phyloP scores from a whole-genome alignment of 37 sponge, comb jelly and placozoan genomes.

The Haliclona indistincta region DNA sequence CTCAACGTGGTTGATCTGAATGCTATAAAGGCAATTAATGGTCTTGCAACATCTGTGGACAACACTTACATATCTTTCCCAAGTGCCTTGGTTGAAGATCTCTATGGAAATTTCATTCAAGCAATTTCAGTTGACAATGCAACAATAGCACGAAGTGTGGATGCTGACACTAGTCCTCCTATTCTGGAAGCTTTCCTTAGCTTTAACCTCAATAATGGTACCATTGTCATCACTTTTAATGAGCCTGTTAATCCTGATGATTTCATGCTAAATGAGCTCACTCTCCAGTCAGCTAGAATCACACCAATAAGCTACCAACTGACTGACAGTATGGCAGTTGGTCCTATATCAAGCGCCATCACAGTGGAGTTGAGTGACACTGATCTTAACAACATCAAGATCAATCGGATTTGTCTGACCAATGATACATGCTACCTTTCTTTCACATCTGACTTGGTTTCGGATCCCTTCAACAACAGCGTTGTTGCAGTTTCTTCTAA shows the following conservation, averaged over 20 bases:
- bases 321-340: constrained; percentile 21
- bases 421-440: constrained; percentile 53
- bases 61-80: constrained; percentile 68
- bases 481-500: constrained; percentile 30
- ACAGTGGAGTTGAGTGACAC: constrained; percentile 38
- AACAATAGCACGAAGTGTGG: constrained; percentile 27
- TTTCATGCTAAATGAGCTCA: constrained; percentile 46
- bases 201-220: constrained; percentile 66
- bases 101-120: constrained; percentile 40
- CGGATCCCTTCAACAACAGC: constrained; percentile 42
- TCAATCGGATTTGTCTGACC: constrained; percentile 28
- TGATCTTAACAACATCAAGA: constrained; percentile 73
- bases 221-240: constrained; percentile 64
- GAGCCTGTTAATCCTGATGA: constrained; percentile 65
- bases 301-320: no score
- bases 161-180: constrained; percentile 61
- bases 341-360: constrained; percentile 39
- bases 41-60: constrained; percentile 32
- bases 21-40: constrained; percentile 39
- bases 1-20: constrained; percentile 50
- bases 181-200: constrained; percentile 56
- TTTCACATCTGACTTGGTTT: constrained; percentile 50
- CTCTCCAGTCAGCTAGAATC: constrained; percentile 55
- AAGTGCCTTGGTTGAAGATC: constrained; percentile 22
- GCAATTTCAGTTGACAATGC: constrained; percentile 49